phyloP scores from a whole-genome alignment of 2,888 invertebrate genomes.

The Dioctria linearis region DNA sequence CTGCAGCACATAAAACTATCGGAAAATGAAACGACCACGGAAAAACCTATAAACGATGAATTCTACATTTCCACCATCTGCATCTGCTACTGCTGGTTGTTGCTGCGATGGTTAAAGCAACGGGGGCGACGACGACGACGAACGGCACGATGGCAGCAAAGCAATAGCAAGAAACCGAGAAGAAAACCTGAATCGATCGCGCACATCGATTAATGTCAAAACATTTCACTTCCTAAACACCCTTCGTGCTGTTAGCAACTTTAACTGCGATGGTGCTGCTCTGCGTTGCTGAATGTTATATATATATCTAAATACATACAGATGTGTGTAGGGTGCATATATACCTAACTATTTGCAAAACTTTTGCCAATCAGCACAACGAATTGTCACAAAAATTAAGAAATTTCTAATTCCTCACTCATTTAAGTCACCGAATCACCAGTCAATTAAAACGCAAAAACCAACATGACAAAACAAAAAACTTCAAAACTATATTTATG shows the following conservation, averaged over 20 bases:
- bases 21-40: conserved; percentile 5
- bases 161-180: conserved; percentile 26
- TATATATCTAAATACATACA: not conserved
- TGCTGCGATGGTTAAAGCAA: not conserved
- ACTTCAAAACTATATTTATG: conserved; percentile 16
- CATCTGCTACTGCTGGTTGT: not conserved
- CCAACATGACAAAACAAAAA: conserved; percentile 3
- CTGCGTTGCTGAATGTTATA: not conserved
- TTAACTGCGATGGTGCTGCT: not conserved
- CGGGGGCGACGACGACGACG: not conserved
- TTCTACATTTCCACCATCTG: conserved; percentile 47
- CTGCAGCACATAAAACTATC: not conserved
- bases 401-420: too few species aligned
- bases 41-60: conserved; percentile 25
- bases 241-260: conserved; percentile 6
- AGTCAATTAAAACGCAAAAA: not conserved
- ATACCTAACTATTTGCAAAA: not conserved
- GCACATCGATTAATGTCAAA: conserved; percentile 50
- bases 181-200: conserved; percentile 50
- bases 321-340: not conserved
- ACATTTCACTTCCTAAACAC: conserved; percentile 52
- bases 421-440: too few species aligned
- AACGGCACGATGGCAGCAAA: not conserved
- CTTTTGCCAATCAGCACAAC: not conserved
- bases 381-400: not conserved